These are phyloP conservation scores for Mythimna vitellina DNA, from an alignment of 2,888 invertebrate genomes.

Conservation along the genomic window DNA sequence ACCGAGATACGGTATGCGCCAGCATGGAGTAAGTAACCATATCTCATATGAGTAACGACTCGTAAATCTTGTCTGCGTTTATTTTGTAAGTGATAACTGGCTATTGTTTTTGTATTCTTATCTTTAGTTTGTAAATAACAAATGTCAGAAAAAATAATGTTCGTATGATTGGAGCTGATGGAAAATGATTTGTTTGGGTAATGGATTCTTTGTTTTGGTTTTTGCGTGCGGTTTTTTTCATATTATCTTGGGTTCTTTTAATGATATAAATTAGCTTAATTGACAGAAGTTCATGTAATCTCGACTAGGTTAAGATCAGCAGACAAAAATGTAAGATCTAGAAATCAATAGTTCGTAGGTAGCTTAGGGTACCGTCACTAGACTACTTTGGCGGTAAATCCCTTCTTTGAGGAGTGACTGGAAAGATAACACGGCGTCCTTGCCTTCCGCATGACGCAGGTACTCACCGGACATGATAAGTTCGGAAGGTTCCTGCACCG, in stretches of 20 bases:
- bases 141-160: constrained; percentile 41
- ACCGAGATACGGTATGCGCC: constrained; percentile 77
- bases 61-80: constrained; percentile 59
- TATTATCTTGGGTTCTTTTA: not conserved
- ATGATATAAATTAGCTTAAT: not conserved
- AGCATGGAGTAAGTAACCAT: constrained; percentile 69
- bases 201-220: constrained; percentile 11
- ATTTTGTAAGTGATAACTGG: constrained; percentile 62
- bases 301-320: too few species aligned
- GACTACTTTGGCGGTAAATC: too few species aligned
- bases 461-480: too few species aligned
- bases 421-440: too few species aligned
- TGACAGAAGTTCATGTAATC: not conserved
- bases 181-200: constrained; percentile 11
- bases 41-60: constrained; percentile 65
- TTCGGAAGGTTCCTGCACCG: too few species aligned
- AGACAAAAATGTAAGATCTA: too few species aligned
- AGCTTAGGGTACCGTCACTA: not conserved
- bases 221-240: constrained; percentile 14
- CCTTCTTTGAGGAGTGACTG: too few species aligned
- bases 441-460: too few species aligned
- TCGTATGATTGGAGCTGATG: constrained; percentile 1
- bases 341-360: too few species aligned
- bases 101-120: constrained; percentile 61
- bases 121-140: constrained; percentile 44